These are phyloP conservation scores for Troides oblongomaculatus DNA, from an alignment of 2,888 invertebrate species.

Conservation along the genomic window DNA sequence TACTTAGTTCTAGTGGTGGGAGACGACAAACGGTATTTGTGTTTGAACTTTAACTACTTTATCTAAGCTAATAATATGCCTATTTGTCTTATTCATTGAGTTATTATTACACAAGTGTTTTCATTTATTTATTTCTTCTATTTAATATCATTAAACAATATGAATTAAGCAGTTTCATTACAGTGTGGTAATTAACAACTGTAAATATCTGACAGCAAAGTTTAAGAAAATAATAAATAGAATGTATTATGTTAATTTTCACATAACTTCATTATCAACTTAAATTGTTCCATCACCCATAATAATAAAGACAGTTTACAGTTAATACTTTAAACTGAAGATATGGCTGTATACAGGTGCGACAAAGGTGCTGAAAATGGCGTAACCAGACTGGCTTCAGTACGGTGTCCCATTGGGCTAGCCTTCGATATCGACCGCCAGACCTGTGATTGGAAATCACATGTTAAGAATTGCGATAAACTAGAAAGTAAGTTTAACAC, in stretches of 20 bases:
- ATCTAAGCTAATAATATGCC: conserved; percentile 4
- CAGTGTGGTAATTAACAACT: neutral
- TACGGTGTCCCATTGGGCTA: conserved; percentile 93
- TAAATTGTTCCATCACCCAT: neutral
- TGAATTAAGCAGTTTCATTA: neutral
- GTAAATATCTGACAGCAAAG: neutral
- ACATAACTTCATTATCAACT: neutral
- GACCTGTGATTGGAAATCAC: conserved; percentile 97
- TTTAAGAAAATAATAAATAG: neutral
- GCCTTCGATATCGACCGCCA: conserved; percentile 96
- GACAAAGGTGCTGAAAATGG: conserved; percentile 94
- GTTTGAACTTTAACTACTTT: conserved; percentile 15
- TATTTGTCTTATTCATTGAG: conserved; percentile 4
- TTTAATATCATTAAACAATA: neutral
- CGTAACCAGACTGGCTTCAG: conserved; percentile 91
- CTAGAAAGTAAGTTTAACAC: conserved; percentile 91
- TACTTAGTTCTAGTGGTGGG: conserved; percentile 15
- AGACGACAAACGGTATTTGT: conserved; percentile 24
- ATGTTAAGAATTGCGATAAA: conserved; percentile 97
- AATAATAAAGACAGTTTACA: conserved; percentile 2
- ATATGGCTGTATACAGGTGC: conserved; percentile 86
- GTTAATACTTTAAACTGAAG: conserved; percentile 44
- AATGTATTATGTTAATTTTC: neutral
- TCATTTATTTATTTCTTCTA: neutral
- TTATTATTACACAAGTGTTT: conserved; percentile 3